These are phyloP conservation scores for Allygus modestus DNA, from an alignment of 2,888 invertebrate species.

Conservation along the genomic window DNA sequence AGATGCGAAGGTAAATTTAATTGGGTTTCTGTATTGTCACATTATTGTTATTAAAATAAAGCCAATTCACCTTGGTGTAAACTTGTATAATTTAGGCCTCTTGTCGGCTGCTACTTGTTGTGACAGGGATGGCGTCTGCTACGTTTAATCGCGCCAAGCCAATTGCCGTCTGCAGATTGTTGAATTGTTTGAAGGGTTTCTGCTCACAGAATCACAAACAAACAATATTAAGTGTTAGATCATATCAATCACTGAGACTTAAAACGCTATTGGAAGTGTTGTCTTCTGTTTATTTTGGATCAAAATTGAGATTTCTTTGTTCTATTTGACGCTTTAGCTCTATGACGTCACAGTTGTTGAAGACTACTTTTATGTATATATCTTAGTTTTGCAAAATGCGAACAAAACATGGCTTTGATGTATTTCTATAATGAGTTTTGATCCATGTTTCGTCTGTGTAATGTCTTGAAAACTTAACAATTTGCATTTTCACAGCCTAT, in stretches of 20 bases:
- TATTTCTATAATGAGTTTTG: no score
- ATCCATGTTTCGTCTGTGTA: no score
- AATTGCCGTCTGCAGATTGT: slow-evolving; percentile 60
- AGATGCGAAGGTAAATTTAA: neutral
- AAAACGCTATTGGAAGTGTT: neutral
- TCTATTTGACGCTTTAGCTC: neutral
- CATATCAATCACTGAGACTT: neutral
- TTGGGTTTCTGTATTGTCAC: neutral
- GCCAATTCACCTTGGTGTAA: neutral
- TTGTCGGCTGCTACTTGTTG: slow-evolving; percentile 74
- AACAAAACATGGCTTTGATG: no score
- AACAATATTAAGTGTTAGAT: neutral
- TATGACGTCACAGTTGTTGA: slow-evolving; percentile 32
- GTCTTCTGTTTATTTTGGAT: neutral
- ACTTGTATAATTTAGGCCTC: neutral
- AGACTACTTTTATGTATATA: neutral
- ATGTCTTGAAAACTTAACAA: no score
- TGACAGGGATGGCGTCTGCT: slow-evolving; percentile 75
- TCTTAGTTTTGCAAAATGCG: no score
- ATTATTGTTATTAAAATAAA: neutral
- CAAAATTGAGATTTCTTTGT: slow-evolving; percentile 25
- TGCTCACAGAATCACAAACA: slow-evolving; percentile 8
- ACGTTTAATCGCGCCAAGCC: slow-evolving; percentile 68
- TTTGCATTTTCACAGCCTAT: no score
- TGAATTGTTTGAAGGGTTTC: neutral